Base-by-base conservation (phyloP, 2,797 vertebrate genomes). In the Steatocranus sp. region DNA sequence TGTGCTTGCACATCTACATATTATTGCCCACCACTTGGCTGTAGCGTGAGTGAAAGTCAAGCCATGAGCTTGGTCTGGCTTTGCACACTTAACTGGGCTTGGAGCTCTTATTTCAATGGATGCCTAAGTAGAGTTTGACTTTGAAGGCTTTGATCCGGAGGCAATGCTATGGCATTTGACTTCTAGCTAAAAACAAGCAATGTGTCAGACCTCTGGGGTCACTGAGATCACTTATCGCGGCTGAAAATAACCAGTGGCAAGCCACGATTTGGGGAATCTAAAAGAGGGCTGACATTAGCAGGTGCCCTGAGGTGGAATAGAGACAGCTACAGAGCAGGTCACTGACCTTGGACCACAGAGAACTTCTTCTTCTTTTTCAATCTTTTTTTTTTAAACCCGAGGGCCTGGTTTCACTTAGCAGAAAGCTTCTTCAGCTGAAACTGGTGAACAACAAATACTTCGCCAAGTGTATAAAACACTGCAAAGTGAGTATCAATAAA, bases 211-310 rank as follows among this genome's bases (percentile, higher is more conserved):
- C 95, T 94, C 92, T 92, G 83, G 93, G 96, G 96, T 96, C 96
- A 96, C 94, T 81, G 91, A 91, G 95, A 96, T 96, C 95, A 96
- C 95, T 96, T 96, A 95, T 94, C 91, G 81, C 90, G 23, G 95
- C 95, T 96, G 96, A 96, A 96, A 96, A 96, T 96, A 97, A 96
- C 96, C 96, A 95, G 95, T 96, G 92, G 91, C 89, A 92, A 95
- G 94, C 94, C 91, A 86, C 23, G 89, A 92, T 94, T 79, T 95
- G 83, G 94, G 90, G 93, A 94, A 96, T 96, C 92, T 91, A 94
- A 91, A 91, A 92, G 89, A 89, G 93, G 94, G 87, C 93, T 94
- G 94, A 96, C 95, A 93, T 79, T 86, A 94, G 94, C 94, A 96
- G 96, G 96, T 97, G 96, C 96, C 96, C 96, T 61, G 94, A 95